A percentile compares a stretch with the other conserved stretches of the same genome.
phyloP scores from a whole-genome alignment of 2,113 vertebrate species.

The Pollachius pollachius region DNA sequence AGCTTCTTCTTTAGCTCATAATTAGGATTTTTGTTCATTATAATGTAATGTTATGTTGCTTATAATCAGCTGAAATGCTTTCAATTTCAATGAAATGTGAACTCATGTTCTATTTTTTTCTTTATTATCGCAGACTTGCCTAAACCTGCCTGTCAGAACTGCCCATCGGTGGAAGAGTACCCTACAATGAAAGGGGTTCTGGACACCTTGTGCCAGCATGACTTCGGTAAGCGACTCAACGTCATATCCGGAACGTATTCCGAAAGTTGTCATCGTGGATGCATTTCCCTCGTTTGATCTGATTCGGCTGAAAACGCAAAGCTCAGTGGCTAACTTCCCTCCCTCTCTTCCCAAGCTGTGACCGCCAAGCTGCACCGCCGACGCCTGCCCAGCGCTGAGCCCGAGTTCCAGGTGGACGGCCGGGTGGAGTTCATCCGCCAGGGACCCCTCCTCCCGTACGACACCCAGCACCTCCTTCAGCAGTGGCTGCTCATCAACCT shows the following conservation, averaged over 20 bases:
- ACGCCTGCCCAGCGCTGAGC: constrained; percentile 58
- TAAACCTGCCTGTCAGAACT: constrained; percentile 82
- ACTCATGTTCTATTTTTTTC: neutral
- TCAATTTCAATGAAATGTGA: neutral
- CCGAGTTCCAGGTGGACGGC: constrained; percentile 79
- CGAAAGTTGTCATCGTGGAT: neutral
- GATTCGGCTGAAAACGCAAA: neutral
- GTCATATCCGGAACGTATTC: neutral
- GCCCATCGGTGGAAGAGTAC: constrained; percentile 76
- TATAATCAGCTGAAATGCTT: neutral
- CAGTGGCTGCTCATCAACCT: constrained; percentile 87
- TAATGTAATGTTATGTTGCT: neutral
- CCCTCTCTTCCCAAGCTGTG: constrained; percentile 68
- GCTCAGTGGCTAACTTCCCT: neutral
- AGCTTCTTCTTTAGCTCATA: too few relatives aligned
- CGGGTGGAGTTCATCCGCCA: constrained; percentile 81
- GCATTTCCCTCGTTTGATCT: neutral
- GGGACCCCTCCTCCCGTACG: constrained; percentile 79
- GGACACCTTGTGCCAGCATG: constrained; percentile 77
- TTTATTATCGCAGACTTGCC: constrained; percentile 74
- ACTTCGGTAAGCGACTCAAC: constrained; percentile 77
- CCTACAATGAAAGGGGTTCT: constrained; percentile 74
- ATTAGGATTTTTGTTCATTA: too few relatives aligned
- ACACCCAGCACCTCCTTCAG: constrained; percentile 79
- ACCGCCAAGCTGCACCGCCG: constrained; percentile 80